Percentiles rank a stretch among this genome's conserved stretches.
phyloP scores from a whole-genome alignment of 2,888 invertebrate species.

The Eilema sororculum region DNA sequence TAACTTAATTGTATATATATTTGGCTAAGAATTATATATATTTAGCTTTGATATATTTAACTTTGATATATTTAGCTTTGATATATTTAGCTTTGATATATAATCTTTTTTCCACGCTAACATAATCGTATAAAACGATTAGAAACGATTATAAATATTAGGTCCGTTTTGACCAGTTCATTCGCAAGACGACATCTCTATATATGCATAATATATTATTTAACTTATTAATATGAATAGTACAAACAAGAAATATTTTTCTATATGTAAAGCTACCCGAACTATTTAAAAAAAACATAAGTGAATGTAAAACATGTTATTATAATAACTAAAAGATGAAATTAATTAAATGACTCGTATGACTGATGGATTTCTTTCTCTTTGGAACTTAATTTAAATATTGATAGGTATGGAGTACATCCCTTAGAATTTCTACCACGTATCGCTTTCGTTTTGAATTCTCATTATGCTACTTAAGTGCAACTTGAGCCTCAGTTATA shows the following conservation, averaged over 20 bases:
- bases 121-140: too few relatives aligned
- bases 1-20: slow-evolving; percentile 8
- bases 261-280: background rate
- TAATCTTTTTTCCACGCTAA: background rate
- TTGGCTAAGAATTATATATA: too few relatives aligned
- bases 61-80: too few relatives aligned
- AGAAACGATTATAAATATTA: background rate
- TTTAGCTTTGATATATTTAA: background rate
- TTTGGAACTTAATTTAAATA: background rate
- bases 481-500: slow-evolving; percentile 4
- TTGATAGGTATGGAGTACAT: background rate
- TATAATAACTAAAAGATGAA: background rate
- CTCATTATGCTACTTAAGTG: background rate
- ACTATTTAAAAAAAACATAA: background rate
- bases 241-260: background rate
- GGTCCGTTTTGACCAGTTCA: too few relatives aligned
- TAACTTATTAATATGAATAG: too few relatives aligned
- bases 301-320: background rate
- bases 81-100: background rate
- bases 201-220: background rate
- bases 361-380: background rate
- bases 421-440: background rate
- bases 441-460: background rate
- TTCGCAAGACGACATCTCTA: background rate
- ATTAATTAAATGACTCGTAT: background rate